These are phyloP conservation scores for Drepanosiphum platanoidis DNA, from an alignment of 2,888 invertebrate species.

Conservation along the genomic window DNA sequence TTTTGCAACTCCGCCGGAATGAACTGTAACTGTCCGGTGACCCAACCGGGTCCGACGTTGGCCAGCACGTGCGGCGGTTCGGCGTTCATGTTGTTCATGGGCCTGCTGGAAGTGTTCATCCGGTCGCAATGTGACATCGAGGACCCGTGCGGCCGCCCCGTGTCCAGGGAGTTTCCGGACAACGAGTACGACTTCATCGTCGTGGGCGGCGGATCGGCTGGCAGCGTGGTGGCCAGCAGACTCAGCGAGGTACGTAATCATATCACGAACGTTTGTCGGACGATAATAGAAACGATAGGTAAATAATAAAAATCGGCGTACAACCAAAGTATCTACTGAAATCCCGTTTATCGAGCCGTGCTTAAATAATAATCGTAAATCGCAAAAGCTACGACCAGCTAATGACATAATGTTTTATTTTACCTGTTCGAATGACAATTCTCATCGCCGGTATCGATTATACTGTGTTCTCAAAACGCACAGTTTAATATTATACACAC, in stretches of 20 bases:
- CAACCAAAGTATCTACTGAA: no score
- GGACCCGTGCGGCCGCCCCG: constrained; percentile 83
- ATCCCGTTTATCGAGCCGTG: no score
- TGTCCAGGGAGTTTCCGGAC: constrained; percentile 67
- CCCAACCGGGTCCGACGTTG: constrained; percentile 83
- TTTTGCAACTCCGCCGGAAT: background rate
- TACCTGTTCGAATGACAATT: no score
- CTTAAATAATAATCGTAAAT: no score
- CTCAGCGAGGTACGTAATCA: constrained; percentile 71
- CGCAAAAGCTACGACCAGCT: no score
- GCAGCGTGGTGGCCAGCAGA: constrained; percentile 78
- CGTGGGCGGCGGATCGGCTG: constrained; percentile 78
- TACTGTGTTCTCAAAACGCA: no score
- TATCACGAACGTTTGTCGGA: background rate
- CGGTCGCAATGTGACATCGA: constrained; percentile 88
- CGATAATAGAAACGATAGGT: no score
- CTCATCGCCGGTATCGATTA: no score
- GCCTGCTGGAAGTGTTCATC: constrained; percentile 84
- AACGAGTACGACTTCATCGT: constrained; percentile 80
- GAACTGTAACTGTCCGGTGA: constrained; percentile 83
- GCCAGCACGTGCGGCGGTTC: constrained; percentile 86
- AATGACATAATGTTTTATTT: no score
- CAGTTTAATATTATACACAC: no score
- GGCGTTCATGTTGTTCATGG: constrained; percentile 90
- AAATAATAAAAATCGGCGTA: no score